phyloP scores from a whole-genome alignment of 2,797 vertebrate genomes.

The Hippoglossus hippoglossus region DNA sequence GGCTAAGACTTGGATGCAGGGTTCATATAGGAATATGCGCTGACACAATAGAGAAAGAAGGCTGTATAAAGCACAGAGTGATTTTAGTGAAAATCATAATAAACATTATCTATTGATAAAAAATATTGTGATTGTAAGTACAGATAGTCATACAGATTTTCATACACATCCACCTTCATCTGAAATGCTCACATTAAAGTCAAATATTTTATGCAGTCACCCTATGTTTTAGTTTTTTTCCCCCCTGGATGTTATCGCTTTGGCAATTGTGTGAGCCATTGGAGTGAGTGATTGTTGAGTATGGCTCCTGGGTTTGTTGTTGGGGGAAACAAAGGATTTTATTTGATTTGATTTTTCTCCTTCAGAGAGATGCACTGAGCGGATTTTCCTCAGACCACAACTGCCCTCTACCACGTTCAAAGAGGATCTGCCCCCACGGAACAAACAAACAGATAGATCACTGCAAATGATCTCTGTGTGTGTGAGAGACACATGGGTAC shows the following conservation, averaged over 20 bases:
- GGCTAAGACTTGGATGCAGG: no score
- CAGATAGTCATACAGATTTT: neutral
- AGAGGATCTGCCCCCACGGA: conserved; percentile 54
- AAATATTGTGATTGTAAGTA: neutral
- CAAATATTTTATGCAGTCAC: conserved; percentile 48
- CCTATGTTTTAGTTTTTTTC: conserved; percentile 40
- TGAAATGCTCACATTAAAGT: conserved; percentile 41
- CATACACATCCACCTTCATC: conserved; percentile 1
- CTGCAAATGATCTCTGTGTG: conserved; percentile 61
- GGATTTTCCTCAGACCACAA: conserved; percentile 71
- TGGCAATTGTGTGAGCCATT: conserved; percentile 76
- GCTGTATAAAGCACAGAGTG: no score
- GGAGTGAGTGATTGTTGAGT: conserved; percentile 78
- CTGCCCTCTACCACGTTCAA: conserved; percentile 62
- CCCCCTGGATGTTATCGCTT: conserved; percentile 64
- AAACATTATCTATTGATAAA: neutral
- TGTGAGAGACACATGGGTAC: conserved; percentile 31
- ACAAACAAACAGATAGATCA: conserved; percentile 71
- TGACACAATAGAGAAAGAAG: neutral
- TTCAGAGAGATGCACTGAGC: conserved; percentile 60
- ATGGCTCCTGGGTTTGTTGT: conserved; percentile 74
- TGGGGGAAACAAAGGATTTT: conserved; percentile 70
- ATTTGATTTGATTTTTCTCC: conserved; percentile 77
- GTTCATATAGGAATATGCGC: neutral
- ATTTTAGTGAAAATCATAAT: neutral